Percentiles rank a stretch among this genome's conserved stretches.
Conservation (phyloP, 2,113 vertebrate species). For the Cariama cristata region DNA sequence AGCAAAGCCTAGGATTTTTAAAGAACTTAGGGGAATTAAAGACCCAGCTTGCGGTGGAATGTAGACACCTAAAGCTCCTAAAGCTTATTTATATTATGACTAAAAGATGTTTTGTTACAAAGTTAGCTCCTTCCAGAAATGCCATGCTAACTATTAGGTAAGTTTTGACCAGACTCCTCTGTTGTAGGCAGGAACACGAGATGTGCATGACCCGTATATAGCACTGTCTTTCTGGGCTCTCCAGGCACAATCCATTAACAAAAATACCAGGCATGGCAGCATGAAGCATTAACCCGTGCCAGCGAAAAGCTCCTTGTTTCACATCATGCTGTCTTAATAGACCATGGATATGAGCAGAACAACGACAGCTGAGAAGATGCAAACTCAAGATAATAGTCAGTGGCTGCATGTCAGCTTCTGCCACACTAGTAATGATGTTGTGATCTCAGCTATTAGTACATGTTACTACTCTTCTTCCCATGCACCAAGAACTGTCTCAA, state of each 20-base stretch:
- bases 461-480: background rate
- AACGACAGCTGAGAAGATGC: background rate
- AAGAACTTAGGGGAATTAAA: background rate
- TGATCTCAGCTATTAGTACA: background rate
- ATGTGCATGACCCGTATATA: background rate
- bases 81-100: constrained; percentile 18
- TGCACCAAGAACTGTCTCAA: background rate
- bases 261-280: background rate
- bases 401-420: background rate
- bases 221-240: background rate
- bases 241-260: background rate
- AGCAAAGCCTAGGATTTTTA: background rate
- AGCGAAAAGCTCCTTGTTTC: background rate
- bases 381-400: background rate
- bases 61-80: constrained; percentile 30
- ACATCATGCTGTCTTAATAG: background rate
- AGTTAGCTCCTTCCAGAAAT: background rate
- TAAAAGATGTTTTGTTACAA: background rate
- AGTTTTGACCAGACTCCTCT: background rate
- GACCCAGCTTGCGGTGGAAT: background rate
- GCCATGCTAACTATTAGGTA: background rate
- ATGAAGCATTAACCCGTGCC: background rate
- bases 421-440: background rate
- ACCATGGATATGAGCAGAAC: background rate
- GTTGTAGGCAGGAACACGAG: background rate